A percentile compares a stretch with the other conserved stretches of the same genome.
These are phyloP conservation scores for Poecilobothrus nobilitatus DNA, from an alignment of 2,888 invertebrate species.

Conservation along the genomic window DNA sequence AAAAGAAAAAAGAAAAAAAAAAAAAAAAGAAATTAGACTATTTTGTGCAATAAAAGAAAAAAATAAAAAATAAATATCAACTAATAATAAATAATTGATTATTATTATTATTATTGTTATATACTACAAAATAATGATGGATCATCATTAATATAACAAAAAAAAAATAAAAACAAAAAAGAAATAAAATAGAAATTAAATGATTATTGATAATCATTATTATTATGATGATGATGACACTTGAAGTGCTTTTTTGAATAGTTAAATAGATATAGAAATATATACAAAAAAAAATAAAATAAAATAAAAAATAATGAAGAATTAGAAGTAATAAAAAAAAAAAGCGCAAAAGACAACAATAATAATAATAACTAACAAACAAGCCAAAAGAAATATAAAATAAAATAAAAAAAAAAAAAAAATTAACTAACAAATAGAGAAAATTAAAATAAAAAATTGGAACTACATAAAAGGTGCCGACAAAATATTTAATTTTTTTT, in stretches of 20 bases:
- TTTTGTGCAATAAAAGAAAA: background rate
- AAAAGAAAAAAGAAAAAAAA: background rate
- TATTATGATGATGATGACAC: background rate
- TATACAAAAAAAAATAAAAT: background rate
- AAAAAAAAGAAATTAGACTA: background rate
- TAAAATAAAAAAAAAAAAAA: too few relatives aligned
- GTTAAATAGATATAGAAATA: conserved; percentile 1
- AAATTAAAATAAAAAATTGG: background rate
- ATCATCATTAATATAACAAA: too few relatives aligned
- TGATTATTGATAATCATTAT: background rate
- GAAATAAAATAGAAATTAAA: background rate
- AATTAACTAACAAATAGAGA: too few relatives aligned
- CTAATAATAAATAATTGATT: background rate
- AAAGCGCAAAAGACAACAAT: too few relatives aligned
- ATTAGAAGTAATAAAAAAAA: conserved; percentile 2
- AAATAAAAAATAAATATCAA: background rate
- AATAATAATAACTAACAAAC: too few relatives aligned
- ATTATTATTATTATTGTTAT: too few relatives aligned
- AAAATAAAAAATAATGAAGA: background rate
- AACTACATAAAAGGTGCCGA: background rate
- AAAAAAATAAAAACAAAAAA: too few relatives aligned
- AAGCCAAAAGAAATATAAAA: too few relatives aligned
- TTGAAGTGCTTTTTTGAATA: conserved; percentile 4
- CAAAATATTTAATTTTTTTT: background rate
- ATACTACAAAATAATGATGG: too few relatives aligned